Evolutionary conservation across 2,888 invertebrate species (phyloP), one percentile per base, ranked within the genome.

Genomic region (Cylindroiulus punctatus): DNA sequence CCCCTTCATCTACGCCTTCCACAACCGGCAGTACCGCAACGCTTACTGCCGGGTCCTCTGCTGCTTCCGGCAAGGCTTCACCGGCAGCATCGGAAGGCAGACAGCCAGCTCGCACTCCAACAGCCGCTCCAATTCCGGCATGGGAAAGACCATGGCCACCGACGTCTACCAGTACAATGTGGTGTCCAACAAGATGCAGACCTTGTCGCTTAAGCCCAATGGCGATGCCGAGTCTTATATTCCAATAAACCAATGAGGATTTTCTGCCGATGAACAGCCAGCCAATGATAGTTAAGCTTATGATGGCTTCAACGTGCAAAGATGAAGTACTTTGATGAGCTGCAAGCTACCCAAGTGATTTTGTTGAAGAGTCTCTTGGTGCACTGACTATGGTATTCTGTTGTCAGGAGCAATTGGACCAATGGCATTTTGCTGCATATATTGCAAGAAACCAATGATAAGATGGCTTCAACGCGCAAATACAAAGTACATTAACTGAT

Each of bases 1-100:
- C 91, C 97, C 97, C 0, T 93, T 97, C 88, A 96, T 97, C 88
- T 97, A 97, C 91, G 97, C 97, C 4, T 95, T 95, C 10, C 96
- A 96, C 88, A 97, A 97, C 91, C 93, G 95, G 88, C 95, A 96
- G 89, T 97, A 97, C 90, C 91, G 94, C 90, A 93, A 89, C 12
- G 91, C 92, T 0, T 92, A 91, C 88, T 86, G 87, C 19, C 89
- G 89, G 30, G 87, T 90, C 0, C 88, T 90, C 19, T 89, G 89
- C 86, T 87, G 88, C 82, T 86, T 81, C 10, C 40, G 26, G 76
- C 12, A 22, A 81, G 36, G 17, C 22, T 30, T 42, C 47, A 47
- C n/a, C 44, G 84, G 17, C 57, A 57, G 42, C 22, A 82, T 44
- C 17, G 81, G 87, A 3, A 87, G 87, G 40, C 81, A 86, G 47